Evolutionary conservation across 2,797 vertebrate species (phyloP), one percentile per base, ranked within the genome.

Genomic region (Pseudocheirus occidentalis): DNA sequence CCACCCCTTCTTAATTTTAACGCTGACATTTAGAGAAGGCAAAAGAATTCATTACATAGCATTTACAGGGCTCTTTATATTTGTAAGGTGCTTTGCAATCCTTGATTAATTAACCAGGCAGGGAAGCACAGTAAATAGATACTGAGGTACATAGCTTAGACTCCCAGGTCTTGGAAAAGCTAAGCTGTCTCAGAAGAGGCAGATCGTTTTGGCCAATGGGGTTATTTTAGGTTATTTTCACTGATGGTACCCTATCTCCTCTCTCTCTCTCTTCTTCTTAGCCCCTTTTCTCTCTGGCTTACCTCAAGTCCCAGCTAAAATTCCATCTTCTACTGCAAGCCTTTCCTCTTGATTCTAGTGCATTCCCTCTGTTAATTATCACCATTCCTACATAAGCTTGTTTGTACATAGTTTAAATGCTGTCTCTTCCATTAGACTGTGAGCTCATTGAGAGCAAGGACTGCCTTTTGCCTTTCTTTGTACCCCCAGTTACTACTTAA

Each of bases 51-150:
- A 92, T 73, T 34, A 40, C 93, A 90, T 97, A 94, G 92, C 94
- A 27, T 97, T 97, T 95, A 66, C 89, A 56, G 54, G 94, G 96
- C 93, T 95, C 91, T 96, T 96, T 81, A 1, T 93, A 92, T 96
- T 92, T 96, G 93, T 91, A 93, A 97, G 93, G 90, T 95, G 94
- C 90, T 94, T 96, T 97, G 94, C 94, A 40, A 27, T 91, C 57
- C 96, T 57, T 92, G 95, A 96, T 96, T 97, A 97, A 92, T 95
- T 95, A 95, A 96, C 95, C 91, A 96, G 92, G 94, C 93, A 97
- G 94, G 58, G 92, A 95, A 93, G 92, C 94, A 96, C 95, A 92
- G 93, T 93, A 97, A 95, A 95, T 92, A 97, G 93, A 97, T 40
- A 91, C 94, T 87, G 95, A 93, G 94, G 94, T 31, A 9, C 90